Base-by-base conservation (phyloP, 2,888 invertebrate genomes). In the Frankliniella intonsa region DNA sequence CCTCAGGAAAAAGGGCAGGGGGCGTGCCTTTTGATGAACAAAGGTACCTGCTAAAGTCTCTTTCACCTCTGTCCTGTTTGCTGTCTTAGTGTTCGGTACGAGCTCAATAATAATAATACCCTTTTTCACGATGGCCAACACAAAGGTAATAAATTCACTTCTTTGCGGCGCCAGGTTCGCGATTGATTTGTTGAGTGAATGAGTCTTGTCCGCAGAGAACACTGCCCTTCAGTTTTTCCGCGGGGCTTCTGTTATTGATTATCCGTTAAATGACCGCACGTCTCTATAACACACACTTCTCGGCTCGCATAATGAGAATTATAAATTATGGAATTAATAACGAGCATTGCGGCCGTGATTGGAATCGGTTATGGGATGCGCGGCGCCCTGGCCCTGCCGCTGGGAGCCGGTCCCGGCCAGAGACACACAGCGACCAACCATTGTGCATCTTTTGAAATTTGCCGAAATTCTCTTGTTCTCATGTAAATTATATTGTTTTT, bases 241-340 rank as follows among this genome's bases (percentile, higher is more conserved):
- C 14, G n/a, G 19, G 25, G 25, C 69, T 22, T 12, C 1, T 76
- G 22, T 76, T 76, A 76, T 76, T 76, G 69, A 25, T 76, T 22
- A 25, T 25, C 62, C 62, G 69, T 76, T 22, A 76, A 76, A 22
- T 22, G 69, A 38, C 38, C 38, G 38, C 38, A 38, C 38, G 38
- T 38, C 38, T 38, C 69, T 12, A 76, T 25, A 76, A 76, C 69
- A 76, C 69, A 76, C 69, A 76, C 69, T 76, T 55, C 14, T 38
- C 14, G 17, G 62, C 55, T 17, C 69, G 19, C 22, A 69, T 69
- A n/a, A 69, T 69, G 69, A 22, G 69, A 76, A 76, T 76, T 76
- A 76, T 76, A 76, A 76, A 25, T 76, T 76, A 76, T 76, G 69
- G 69, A 76, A 76, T 76, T 76, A 76, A 25, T 76, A 76, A 76